Evolutionary conservation across 2,888 invertebrate genomes (phyloP), one percentile per base, ranked within the genome.

Genomic region (Noctua comes): DNA sequence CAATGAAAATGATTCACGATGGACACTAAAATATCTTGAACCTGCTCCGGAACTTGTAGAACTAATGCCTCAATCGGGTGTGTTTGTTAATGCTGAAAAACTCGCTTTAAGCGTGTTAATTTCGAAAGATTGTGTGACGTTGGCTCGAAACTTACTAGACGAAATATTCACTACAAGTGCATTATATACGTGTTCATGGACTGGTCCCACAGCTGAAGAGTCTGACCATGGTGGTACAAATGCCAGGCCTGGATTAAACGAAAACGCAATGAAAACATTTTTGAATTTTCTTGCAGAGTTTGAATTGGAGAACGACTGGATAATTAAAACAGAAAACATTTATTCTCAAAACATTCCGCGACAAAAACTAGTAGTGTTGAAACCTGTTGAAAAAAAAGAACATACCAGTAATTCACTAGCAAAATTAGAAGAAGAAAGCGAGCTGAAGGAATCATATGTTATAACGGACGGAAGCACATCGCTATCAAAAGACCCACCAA

Each of bases 81-180:
- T 77, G 2, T 73, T 66, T 46, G 57, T 77, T 21, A 57, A 77
- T 36, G 43, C 43, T 64, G 24, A 31, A 0, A 51, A 31, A 24
- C 71, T 71, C 4, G 16, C n/a, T 24, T 75, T 59, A 40, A 48
- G 40, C 31, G 5, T 43, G 40, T 21, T 8, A 18, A 0, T 27
- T 10, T 36, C 62, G 1, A 62, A 62, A 21, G 31, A 62, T 62
- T n/a, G 27, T 10, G 8, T 40, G 6, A 48, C 27, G n/a, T 18
- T 77, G 8, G 65, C 57, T 31, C 21, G 21, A 16, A 36, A 16
- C 6, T 73, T 77, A 8, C n/a, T 66, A n/a, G 2, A n/a, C 1
- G 68, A 46, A 78, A 13, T 78, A 8, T 78, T 76, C 24, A 69
- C 51, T 16, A n/a, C n/a, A 46, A 69, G 13, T 18, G 78, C 77